A percentile compares a stretch with the other conserved stretches of the same genome.
These are phyloP conservation scores for Pterocles gutturalis DNA, from an alignment of 2,113 vertebrate species.

Conservation along the genomic window DNA sequence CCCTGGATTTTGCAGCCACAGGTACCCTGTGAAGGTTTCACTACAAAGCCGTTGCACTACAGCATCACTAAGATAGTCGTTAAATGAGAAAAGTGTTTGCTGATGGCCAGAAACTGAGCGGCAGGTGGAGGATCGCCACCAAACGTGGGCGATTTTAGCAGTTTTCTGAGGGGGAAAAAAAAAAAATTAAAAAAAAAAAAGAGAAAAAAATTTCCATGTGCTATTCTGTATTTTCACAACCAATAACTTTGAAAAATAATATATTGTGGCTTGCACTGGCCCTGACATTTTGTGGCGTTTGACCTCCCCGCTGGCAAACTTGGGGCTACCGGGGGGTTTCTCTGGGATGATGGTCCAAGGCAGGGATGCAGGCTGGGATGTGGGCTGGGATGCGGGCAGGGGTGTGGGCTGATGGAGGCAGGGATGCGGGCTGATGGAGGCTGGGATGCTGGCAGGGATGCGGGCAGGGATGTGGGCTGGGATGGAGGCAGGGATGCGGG, in stretches of 20 bases:
- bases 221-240: background rate
- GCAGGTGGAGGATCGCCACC: background rate
- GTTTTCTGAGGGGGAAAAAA: rapidly evolving
- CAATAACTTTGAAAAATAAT: background rate
- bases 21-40: background rate
- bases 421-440: no score
- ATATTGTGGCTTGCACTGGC: background rate
- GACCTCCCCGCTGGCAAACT: background rate
- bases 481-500: no score
- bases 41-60: background rate
- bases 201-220: background rate
- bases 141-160: background rate
- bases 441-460: no score
- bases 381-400: background rate
- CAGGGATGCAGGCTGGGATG: background rate
- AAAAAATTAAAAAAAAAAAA: no score
- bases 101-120: background rate
- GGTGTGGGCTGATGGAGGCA: background rate
- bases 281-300: background rate
- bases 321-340: background rate
- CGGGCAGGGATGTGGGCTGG: no score
- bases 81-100: background rate
- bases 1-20: rapidly evolving
- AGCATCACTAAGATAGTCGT: rapidly evolving
- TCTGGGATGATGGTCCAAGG: background rate